Percentiles rank a stretch among this genome's conserved stretches.
phyloP scores from a whole-genome alignment of 92 coral and sea anemone genomes.

The Palythoa heliodiscus region DNA sequence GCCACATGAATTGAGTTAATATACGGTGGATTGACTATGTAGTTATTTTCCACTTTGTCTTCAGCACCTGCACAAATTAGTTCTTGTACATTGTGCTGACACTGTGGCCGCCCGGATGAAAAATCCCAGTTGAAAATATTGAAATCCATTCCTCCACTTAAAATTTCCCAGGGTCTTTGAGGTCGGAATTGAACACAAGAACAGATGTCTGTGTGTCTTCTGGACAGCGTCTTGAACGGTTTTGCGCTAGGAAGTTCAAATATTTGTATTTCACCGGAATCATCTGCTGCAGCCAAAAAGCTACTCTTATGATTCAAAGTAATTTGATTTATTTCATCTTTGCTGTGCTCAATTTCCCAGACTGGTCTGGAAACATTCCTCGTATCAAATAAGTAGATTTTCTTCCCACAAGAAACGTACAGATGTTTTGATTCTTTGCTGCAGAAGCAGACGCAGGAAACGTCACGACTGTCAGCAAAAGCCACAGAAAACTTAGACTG shows the following conservation, averaged over 20 bases:
- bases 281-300: constrained; percentile 90
- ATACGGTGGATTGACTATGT: constrained; percentile 89
- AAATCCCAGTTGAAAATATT: constrained; percentile 86
- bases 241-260: constrained; percentile 73
- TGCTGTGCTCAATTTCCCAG: constrained; percentile 72
- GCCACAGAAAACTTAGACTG: constrained; percentile 51
- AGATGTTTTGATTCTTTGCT: constrained; percentile 68
- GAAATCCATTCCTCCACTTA: constrained; percentile 91
- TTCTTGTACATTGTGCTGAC: constrained; percentile 70
- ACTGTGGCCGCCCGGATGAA: constrained; percentile 78
- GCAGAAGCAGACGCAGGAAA: constrained; percentile 74
- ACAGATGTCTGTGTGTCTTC: constrained; percentile 82
- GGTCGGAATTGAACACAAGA: constrained; percentile 91
- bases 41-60: constrained; percentile 37
- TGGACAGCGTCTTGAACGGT: constrained; percentile 72
- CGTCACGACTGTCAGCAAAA: constrained; percentile 40
- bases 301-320: constrained; percentile 69
- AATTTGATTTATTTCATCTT: constrained; percentile 91
- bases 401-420: constrained; percentile 78
- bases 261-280: constrained; percentile 80
- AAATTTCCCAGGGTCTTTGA: constrained; percentile 85
- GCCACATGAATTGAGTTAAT: constrained; percentile 86
- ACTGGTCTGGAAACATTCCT: constrained; percentile 63
- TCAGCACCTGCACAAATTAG: constrained; percentile 36
- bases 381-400: constrained; percentile 73